Evolutionary conservation across 1,140 invertebrate genomes (phyloP), one percentile per base, ranked within the genome.

Genomic region (Temnothorax longispinosus): DNA sequence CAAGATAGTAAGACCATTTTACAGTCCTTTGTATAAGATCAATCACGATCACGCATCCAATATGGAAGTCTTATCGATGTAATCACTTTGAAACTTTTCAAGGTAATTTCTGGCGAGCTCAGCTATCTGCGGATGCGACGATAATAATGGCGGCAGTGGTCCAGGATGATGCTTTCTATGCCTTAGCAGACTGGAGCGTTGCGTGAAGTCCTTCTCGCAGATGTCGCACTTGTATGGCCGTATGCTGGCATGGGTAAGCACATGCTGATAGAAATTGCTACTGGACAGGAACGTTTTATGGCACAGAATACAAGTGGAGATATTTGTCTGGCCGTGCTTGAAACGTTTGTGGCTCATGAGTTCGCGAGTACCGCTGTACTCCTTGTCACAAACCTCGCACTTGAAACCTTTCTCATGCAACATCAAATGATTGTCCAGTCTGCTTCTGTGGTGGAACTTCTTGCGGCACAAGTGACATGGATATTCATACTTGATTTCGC

Each of bases 231-330:
- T 96, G 87, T 96, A 97, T 0, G 96, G 96, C 69, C 96, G 95
- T 82, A 97, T 96, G 0, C 97, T 96, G 2, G 96, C 97, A 89
- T 97, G 97, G 27, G 96, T 96, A 13, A 97, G 93, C 35, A 97
- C 95, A 88, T 97, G 97, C 44, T 94, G 94, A 67, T 94, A 91
- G 35, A 91, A 94, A 64, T 94, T 94, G 38, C 92, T 94, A 11
- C 80, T 86, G 0, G 88, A 91, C 0, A 72, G 41, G 7, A 95
- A 95, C 0, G 56, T 56, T 58, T 96, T 95, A 10, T 92, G 78
- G 75, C 96, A 97, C 52, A 96, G 94, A 60, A 93, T 92, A 88
- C 96, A 97, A 54, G 95, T 95, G 94, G 90, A 88, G 0, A 69
- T 44, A 11, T 65, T 96, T 93, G 11, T 95, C 94, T 76, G 96